Conservation (phyloP, 2,113 vertebrate species). For the Diadophis punctatus region DNA sequence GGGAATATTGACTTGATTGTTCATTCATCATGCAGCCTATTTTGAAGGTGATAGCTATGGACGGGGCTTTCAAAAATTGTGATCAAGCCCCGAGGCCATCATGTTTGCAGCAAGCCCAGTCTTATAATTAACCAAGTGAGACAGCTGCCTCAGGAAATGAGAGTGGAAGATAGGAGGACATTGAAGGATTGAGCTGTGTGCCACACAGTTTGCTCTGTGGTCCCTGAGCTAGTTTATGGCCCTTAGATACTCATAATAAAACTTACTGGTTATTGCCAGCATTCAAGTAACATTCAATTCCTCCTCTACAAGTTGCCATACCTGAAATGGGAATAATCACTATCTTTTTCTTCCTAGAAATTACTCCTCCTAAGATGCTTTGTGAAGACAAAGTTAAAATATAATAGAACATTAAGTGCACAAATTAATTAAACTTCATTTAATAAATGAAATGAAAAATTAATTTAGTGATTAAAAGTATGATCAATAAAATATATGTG, state of each 20-base stretch:
- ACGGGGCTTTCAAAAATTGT: neutral
- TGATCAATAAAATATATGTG: neutral
- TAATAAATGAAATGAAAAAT: neutral
- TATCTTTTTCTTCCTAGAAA: neutral
- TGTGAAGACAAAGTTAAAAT: neutral
- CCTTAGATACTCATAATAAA: neutral
- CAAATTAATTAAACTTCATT: neutral
- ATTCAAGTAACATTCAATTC: neutral
- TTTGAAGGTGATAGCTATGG: neutral
- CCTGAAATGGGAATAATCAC: neutral
- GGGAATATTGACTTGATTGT: neutral
- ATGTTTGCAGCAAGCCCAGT: neutral
- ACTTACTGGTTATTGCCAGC: neutral
- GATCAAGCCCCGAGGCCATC: neutral
- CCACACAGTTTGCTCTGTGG: neutral
- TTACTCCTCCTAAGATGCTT: neutral
- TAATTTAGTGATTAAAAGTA: neutral
- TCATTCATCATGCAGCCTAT: neutral
- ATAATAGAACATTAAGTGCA: neutral
- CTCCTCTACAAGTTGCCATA: neutral
- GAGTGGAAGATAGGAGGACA: neutral
- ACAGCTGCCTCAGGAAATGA: neutral
- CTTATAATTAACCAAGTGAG: neutral
- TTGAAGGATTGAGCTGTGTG: neutral
- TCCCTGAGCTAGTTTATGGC: neutral